A percentile compares a stretch with the other conserved stretches of the same genome.
Conservation (phyloP, 2,888 invertebrate genomes). For the Meta bourneti region DNA sequence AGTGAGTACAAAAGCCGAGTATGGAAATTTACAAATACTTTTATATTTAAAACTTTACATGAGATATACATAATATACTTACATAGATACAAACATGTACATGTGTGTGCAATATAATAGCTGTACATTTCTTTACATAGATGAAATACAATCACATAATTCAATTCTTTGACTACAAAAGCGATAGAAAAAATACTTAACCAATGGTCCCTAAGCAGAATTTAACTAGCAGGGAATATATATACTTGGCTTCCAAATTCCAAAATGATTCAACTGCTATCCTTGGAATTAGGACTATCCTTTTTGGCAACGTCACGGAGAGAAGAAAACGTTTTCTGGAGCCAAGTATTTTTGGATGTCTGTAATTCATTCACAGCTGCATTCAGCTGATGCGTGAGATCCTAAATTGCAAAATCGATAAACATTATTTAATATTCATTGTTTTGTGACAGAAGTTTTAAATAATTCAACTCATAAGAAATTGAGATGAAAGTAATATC, state of each 20-base stretch:
- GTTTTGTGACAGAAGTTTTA: too few relatives aligned
- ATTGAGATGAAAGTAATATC: too few relatives aligned
- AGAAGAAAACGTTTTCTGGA: constrained; percentile 91
- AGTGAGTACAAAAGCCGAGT: constrained; percentile 64
- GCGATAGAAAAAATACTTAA: constrained; percentile 41
- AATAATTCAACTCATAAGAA: too few relatives aligned
- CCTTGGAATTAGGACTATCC: constrained; percentile 75
- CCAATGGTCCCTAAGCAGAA: constrained; percentile 66
- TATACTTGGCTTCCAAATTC: not conserved
- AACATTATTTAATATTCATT: too few relatives aligned
- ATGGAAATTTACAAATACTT: constrained; percentile 68
- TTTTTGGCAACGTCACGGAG: constrained; percentile 83
- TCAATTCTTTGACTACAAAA: constrained; percentile 22
- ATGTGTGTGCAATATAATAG: constrained; percentile 42
- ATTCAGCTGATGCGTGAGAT: constrained; percentile 93
- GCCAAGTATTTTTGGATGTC: constrained; percentile 89
- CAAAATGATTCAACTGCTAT: constrained; percentile 33
- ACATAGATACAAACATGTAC: constrained; percentile 66
- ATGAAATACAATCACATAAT: constrained; percentile 11
- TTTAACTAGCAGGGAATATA: constrained; percentile 16
- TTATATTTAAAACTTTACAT: constrained; percentile 61
- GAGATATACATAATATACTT: constrained; percentile 66
- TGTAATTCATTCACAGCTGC: constrained; percentile 90
- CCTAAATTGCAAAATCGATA: constrained; percentile 82
- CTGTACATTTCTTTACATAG: constrained; percentile 65